A percentile compares a stretch with the other conserved stretches of the same genome.
Conservation (phyloP, 2,113 vertebrate genomes). For the Castor canadensis region DNA sequence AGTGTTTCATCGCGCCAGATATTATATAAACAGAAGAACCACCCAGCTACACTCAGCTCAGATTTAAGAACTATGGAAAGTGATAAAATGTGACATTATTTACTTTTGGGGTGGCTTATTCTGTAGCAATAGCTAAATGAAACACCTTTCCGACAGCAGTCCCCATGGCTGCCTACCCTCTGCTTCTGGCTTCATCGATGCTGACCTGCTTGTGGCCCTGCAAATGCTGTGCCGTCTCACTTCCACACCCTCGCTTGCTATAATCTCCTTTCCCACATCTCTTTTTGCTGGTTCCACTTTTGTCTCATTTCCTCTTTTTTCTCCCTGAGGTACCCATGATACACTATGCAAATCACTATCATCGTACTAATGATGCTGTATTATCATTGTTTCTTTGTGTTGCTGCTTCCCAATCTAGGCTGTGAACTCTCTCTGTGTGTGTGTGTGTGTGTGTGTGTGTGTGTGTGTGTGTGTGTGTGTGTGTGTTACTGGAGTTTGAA, state of each 20-base stretch:
- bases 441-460: too few species aligned
- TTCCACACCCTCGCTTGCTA: not conserved
- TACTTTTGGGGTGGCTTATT: not conserved
- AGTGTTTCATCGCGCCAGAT: not conserved
- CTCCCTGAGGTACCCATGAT: not conserved
- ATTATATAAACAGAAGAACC: not conserved
- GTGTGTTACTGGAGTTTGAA: too few species aligned
- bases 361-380: not conserved
- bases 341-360: not conserved
- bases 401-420: not conserved
- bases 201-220: not conserved
- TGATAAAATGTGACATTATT: not conserved
- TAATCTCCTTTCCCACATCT: not conserved
- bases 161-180: not conserved
- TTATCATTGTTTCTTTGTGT: not conserved
- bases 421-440: not conserved
- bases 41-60: not conserved
- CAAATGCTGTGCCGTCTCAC: not conserved
- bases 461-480: too few species aligned
- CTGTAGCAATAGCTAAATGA: not conserved
- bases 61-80: not conserved
- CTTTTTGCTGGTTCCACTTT: conserved; percentile 9
- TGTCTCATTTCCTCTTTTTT: not conserved
- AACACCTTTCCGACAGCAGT: not conserved
- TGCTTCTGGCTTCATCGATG: not conserved